Evolutionary conservation across 2,113 vertebrate species (phyloP), one percentile per base, ranked within the genome.

Genomic region (Ammodytes dubius): DNA sequence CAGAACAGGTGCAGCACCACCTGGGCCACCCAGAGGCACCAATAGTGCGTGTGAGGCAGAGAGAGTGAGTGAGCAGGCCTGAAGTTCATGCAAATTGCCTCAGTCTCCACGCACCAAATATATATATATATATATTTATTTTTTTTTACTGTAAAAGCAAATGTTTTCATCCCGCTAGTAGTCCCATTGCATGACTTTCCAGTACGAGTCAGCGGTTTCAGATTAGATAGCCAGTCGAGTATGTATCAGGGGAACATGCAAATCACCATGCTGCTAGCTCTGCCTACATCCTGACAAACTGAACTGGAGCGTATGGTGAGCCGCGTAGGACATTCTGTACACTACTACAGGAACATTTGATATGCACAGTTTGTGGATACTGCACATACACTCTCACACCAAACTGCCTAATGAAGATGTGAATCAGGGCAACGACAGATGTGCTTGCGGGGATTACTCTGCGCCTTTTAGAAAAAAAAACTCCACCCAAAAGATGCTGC

Each of bases 1-100:
- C 79, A 82, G 83, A 94, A 92, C 93, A 93, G 93, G 92, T 94
- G 93, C 91, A 91, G 93, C 84, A 91, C 92, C 93, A 94, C 93
- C 93, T 94, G 93, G 93, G 91, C 90, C 87, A 92, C 89, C 92
- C 91, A 90, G 84, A 88, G 92, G 93, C 93, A 74, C 65, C 58
- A 14, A 82, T 70, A 82, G 84, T 75, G 87, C 81, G 73, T 84
- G 82, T 56, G 74, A 79, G 78, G 76, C 37, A 59, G 52, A 75
- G 52, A 75, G 82, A 81, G 67, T 3, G 69, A 85, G 71, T 69
- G 72, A 89, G 82, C 49, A 83, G 71, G 69, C 82, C 71, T 73
- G 77, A 79, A 56, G 72, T 87, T 88, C 59, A 90, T 92, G 91
- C 92, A 91, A 91, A 91, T 88, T 53, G 74, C 27, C 27, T 27